Base-by-base conservation (phyloP, 2,113 vertebrate genomes). In the Sinocyclocheilus anophthalmus region DNA sequence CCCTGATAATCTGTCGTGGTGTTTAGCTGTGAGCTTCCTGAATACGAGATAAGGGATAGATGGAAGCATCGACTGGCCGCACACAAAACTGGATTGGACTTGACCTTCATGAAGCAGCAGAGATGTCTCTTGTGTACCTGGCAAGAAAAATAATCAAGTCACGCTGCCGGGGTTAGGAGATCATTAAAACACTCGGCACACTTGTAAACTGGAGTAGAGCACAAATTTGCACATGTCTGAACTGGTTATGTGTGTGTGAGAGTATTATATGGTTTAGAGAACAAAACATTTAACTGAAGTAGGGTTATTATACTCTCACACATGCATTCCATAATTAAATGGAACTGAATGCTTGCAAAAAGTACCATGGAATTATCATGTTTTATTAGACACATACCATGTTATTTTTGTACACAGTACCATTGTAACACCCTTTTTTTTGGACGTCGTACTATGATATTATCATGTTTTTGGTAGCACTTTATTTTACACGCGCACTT, bases 121-220 rank as follows among this genome's bases (percentile, higher is more conserved):
- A 26, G 33, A 20, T 20, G 2, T 24, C 24, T 83, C 4, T 57
- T 30, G 8, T 61, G 57, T 61, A 50, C 6, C 33, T 69, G 1
- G n/a, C 59, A 82, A 55, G n/a, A 48, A 76, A 59, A 85, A 81
- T 6, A 22, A 84, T 81, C n/a, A 77, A 26, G 11, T 83, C 33
- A n/a, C 37, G 39, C 73, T 39, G 53, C 8, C n/a, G 33, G 50
- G 69, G 39, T 61, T 76, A 85, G 24, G 12, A 10, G 16, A 33
- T 86, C 61, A 76, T 89, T 87, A 81, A 87, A 86, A 77, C n/a
- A 67, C 81, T 81, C 13, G 8, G 57, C 10, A 50, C 72, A 69
- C 72, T 85, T 76, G 45, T 87, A 85, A 89, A 89, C 67, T 39
- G 48, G 42, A 85, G 80, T 45, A 81, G n/a, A 73, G 65, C 39